Base-by-base conservation (phyloP, 2,113 vertebrate species). In the Dromiciops gliroides region DNA sequence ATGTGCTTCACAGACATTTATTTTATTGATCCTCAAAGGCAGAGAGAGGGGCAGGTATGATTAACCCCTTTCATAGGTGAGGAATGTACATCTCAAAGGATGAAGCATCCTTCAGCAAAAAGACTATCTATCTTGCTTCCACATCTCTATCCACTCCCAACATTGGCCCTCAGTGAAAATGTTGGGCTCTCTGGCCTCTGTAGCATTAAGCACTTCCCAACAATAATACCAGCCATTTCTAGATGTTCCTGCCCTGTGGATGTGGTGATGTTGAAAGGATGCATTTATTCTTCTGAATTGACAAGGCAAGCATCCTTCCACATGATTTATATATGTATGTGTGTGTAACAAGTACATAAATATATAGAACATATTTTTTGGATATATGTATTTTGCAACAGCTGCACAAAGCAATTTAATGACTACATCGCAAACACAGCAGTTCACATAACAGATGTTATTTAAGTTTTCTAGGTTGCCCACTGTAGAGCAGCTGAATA, bases 1-100 rank as follows among this genome's bases (percentile, higher is more conserved):
- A 1, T 53, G 25, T n/a, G 16, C 31, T 92, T 90, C 56, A 89
- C 48, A 95, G 89, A 75, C 26, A 51, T 67, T 89, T 95, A 23
- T 94, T 91, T 90, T 24, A 47, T 53, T 88, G 56, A 94, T 94
- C 75, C 28, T 95, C 31, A 94, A 92, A 90, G 83, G 75, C 94
- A 96, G 91, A 67, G 19, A 83, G 67, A 83, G 19, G n/a, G 67
- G n/a, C 2, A 83, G 19, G 37, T 44, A 44, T 67, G 67, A 44
- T 83, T 83, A 44, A 83, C n/a, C 37, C n/a, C n/a, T 44, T 83
- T 83, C 7, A 83, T 44, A 83, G 67, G 92, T 88, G 50, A 96
- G 93, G 50, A 91, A 88, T 51, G 37, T 89, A 37, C 47, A 24
- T 51, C 88, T 95, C 75, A 89, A 56, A 5, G 12, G n/a, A 19